Conservation (phyloP, 2,888 invertebrate species). For the Morpho achilles region DNA sequence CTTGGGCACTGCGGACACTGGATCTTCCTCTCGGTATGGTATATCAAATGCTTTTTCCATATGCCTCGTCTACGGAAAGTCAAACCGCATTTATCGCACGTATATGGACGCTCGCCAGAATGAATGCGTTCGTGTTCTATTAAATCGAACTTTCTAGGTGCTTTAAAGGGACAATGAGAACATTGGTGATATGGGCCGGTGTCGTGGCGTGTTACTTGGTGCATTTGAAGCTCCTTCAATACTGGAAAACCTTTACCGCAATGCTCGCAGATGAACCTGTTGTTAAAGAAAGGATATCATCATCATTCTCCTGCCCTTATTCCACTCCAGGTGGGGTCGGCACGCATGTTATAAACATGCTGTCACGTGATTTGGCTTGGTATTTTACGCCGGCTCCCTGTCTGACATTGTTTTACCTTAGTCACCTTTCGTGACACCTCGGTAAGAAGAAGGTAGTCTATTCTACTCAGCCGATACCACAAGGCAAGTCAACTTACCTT, state of each 20-base stretch:
- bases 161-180: conserved; percentile 56
- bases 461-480: too few species aligned
- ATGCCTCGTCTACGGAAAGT: conserved; percentile 59
- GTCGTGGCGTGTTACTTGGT: conserved; percentile 52
- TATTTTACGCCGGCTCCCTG: too few species aligned
- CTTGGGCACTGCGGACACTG: conserved; percentile 57
- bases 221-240: conserved; percentile 44
- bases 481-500: too few species aligned
- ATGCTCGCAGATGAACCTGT: conserved; percentile 57
- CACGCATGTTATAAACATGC: too few species aligned
- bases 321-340: too few species aligned
- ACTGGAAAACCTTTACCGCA: conserved; percentile 60
- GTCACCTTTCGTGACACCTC: too few species aligned
- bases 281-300: not conserved
- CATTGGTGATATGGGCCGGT: conserved; percentile 54
- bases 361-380: too few species aligned
- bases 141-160: conserved; percentile 47
- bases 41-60: conserved; percentile 62
- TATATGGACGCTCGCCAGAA: conserved; percentile 62
- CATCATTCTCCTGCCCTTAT: too few species aligned
- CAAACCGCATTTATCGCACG: conserved; percentile 65
- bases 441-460: too few species aligned
- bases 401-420: too few species aligned
- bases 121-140: conserved; percentile 61
- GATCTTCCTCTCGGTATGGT: conserved; percentile 56